phyloP scores from a whole-genome alignment of 2,113 vertebrate genomes.

The Aleadryas rufinucha region DNA sequence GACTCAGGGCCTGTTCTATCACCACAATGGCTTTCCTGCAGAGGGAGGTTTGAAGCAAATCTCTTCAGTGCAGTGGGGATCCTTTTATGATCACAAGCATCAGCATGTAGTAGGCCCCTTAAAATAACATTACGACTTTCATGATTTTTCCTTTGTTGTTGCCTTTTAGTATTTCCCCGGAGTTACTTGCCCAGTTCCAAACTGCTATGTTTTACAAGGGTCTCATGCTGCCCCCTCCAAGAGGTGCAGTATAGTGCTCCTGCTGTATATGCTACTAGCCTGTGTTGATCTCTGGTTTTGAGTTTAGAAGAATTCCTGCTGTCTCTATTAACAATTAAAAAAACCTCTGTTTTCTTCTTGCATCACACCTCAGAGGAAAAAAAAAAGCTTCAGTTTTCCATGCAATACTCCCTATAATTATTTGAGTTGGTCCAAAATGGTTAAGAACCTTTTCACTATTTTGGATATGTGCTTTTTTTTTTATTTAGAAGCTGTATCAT shows the following conservation, averaged over 20 bases:
- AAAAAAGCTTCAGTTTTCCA: not conserved
- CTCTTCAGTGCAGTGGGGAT: not conserved
- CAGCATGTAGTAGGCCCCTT: not conserved
- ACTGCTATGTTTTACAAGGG: not conserved
- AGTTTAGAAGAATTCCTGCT: not conserved
- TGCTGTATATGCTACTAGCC: not conserved
- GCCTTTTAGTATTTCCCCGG: not conserved
- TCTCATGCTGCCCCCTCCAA: not conserved
- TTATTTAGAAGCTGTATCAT: not conserved
- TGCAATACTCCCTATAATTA: not conserved
- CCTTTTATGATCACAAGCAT: not conserved
- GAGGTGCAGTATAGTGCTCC: not conserved
- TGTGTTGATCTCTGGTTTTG: not conserved
- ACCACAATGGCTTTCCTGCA: not conserved
- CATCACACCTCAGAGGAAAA: not conserved
- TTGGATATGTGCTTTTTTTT: not conserved
- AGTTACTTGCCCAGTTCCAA: not conserved
- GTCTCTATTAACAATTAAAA: not conserved
- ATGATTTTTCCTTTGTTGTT: constrained; percentile 1
- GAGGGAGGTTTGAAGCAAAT: constrained; percentile 37
- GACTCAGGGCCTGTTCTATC: not conserved
- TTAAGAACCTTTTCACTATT: not conserved
- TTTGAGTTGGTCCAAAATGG: not conserved
- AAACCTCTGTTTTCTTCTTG: not conserved
- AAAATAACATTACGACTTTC: not conserved